Percentiles rank a stretch among this genome's conserved stretches.
These are phyloP conservation scores for Nothobranchius furzeri DNA, from an alignment of 2,113 vertebrate genomes.

Conservation along the genomic window DNA sequence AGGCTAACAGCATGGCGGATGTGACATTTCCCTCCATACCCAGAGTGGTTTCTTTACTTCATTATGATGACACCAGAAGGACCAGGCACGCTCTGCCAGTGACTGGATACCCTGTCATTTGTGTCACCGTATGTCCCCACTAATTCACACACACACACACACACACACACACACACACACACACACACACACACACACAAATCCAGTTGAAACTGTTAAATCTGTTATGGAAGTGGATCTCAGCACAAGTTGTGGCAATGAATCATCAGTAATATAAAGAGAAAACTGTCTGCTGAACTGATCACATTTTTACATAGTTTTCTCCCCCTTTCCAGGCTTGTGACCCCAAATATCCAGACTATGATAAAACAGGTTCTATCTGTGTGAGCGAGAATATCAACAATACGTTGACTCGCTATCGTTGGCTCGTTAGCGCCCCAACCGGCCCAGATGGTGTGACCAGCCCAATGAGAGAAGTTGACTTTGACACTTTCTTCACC, in stretches of 20 bases:
- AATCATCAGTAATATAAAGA: too few species aligned
- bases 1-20: slow-evolving; percentile 91
- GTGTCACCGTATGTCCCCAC: slow-evolving; percentile 87
- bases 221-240: neutral
- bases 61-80: slow-evolving; percentile 84
- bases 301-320: neutral
- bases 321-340: slow-evolving; percentile 83
- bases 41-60: slow-evolving; percentile 86
- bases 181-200: too few species aligned
- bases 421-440: slow-evolving; percentile 92
- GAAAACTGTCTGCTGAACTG: too few species aligned
- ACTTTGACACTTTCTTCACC: slow-evolving; percentile 95
- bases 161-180: too few species aligned
- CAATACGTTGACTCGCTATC: slow-evolving; percentile 88
- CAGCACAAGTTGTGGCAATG: too few species aligned
- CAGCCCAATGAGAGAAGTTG: slow-evolving; percentile 91
- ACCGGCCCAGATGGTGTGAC: slow-evolving; percentile 86
- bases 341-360: slow-evolving; percentile 90
- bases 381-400: slow-evolving; percentile 93
- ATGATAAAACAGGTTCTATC: slow-evolving; percentile 90
- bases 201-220: neutral
- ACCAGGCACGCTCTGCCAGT: slow-evolving; percentile 72
- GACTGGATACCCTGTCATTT: slow-evolving; percentile 92
- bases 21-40: slow-evolving; percentile 94
- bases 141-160: neutral